Evolutionary conservation across 2,888 invertebrate genomes (phyloP).

Genomic region (Drosophila fungiperda): DNA sequence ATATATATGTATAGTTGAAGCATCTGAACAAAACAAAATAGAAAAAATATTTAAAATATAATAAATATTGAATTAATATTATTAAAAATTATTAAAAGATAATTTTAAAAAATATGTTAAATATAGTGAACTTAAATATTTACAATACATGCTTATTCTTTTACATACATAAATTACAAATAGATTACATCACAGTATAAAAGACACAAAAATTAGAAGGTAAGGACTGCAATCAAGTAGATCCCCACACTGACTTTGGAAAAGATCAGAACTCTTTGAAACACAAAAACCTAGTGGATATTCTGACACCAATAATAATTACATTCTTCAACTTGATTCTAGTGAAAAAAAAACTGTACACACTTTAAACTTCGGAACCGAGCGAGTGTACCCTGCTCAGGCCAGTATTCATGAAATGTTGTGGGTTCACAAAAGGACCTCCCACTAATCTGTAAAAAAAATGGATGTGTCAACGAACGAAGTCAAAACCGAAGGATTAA

Average conservation of each 20-base stretch:
- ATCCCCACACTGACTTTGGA: not conserved
- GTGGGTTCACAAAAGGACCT: not conserved
- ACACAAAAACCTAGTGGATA: not conserved
- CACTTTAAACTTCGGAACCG: not conserved
- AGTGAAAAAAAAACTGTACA: not conserved
- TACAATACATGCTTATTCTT: not conserved
- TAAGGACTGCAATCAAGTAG: not conserved
- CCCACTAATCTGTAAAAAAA: not conserved
- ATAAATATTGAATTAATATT: slow-evolving; percentile 20
- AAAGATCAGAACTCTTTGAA: not conserved
- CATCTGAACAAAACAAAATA: slow-evolving; percentile 53
- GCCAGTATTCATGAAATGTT: not conserved
- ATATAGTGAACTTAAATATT: not conserved
- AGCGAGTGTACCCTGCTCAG: not conserved
- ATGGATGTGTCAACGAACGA: not conserved
- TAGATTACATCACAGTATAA: not conserved
- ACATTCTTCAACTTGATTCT: not conserved
- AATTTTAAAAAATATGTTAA: not conserved
- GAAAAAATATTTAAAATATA: slow-evolving; percentile 29
- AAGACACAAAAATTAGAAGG: not conserved
- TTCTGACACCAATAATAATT: not conserved
- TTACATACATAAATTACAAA: not conserved
- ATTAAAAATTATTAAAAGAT: slow-evolving; percentile 5
- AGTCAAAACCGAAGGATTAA: not conserved
- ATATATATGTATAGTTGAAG: slow-evolving; percentile 44